Evolutionary conservation across 2,888 invertebrate species (phyloP).

Genomic region (Apantesis nais): DNA sequence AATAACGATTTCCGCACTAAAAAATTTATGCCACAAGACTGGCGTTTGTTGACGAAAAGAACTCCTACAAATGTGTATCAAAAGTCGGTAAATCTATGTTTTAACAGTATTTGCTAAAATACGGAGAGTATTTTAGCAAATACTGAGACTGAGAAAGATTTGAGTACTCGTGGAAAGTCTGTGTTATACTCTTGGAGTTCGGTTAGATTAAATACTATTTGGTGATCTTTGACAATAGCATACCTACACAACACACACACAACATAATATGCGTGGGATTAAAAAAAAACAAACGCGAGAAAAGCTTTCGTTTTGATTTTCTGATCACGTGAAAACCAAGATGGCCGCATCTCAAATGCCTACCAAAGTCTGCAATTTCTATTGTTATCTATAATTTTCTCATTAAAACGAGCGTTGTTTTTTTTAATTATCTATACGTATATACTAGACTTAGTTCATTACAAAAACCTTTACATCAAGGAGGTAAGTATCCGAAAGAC

Average conservation of each 20-base stretch:
- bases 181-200: not conserved
- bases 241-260: not conserved
- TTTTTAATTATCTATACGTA: not conserved
- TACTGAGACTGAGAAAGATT: not conserved
- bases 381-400: not conserved
- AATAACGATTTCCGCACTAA: conserved; percentile 12
- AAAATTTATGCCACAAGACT: not conserved
- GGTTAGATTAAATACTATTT: not conserved
- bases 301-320: not conserved
- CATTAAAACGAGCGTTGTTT: conserved; percentile 3
- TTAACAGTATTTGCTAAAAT: not conserved
- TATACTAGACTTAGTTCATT: not conserved
- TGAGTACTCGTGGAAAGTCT: not conserved
- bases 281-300: too few relatives aligned
- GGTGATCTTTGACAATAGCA: not conserved
- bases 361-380: not conserved
- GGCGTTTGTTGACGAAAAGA: not conserved
- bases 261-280: too few relatives aligned
- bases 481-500: not conserved
- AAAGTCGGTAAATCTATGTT: not conserved
- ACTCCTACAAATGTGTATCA: not conserved
- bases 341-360: not conserved
- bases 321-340: not conserved
- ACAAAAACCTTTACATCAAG: not conserved
- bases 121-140: too few relatives aligned